Conservation (phyloP, 2,888 invertebrate genomes). For the Endomychus coccineus region DNA sequence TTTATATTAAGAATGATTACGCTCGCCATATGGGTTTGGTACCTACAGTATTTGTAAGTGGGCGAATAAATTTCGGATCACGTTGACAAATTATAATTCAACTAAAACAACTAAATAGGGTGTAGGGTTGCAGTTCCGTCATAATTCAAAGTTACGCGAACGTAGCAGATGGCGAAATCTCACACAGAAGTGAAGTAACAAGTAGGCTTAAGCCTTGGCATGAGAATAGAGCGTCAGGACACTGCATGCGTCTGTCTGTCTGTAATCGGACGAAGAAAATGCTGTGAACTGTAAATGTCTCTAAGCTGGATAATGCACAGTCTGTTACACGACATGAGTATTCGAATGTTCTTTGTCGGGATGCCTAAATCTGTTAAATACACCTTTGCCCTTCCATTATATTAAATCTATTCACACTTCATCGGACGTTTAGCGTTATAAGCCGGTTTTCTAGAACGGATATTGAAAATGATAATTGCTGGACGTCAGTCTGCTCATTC, state of each 20-base stretch:
- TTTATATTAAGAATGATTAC: too few relatives aligned
- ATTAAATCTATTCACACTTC: too few relatives aligned
- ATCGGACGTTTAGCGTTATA: too few relatives aligned
- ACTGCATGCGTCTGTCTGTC: background rate
- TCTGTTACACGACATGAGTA: too few relatives aligned
- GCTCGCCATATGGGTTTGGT: too few relatives aligned
- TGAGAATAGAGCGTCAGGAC: background rate
- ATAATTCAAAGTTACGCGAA: constrained; percentile 1
- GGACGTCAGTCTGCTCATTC: too few relatives aligned
- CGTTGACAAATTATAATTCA: background rate
- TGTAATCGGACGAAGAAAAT: constrained; percentile 1
- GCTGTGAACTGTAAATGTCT: background rate
- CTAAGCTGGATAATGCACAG: background rate
- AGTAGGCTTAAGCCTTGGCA: background rate
- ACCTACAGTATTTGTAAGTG: too few relatives aligned
- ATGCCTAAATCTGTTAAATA: too few relatives aligned
- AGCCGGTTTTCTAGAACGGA: too few relatives aligned
- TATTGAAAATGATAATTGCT: too few relatives aligned
- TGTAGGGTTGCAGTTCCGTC: background rate
- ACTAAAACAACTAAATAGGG: background rate
- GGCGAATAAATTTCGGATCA: background rate
- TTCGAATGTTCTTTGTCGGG: too few relatives aligned
- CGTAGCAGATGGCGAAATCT: background rate
- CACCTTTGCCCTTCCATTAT: too few relatives aligned
- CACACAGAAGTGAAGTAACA: background rate